Evolutionary conservation across 53 echinoderm and acorn worm genomes (phyloP).

Genomic region (Astropecten irregularis): DNA sequence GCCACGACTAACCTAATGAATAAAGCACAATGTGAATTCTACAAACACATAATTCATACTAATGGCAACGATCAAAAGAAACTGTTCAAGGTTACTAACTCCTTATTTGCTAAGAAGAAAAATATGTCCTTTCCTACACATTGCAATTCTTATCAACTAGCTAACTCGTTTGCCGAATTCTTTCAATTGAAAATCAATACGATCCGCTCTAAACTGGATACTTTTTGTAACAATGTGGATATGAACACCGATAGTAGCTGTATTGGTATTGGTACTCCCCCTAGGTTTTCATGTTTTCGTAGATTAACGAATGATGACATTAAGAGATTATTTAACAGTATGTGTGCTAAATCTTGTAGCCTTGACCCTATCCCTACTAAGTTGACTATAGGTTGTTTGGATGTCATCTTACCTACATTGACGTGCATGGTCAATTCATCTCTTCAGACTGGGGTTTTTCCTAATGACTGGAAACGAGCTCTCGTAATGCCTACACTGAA

Average conservation of each 20-base stretch:
- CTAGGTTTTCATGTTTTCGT: not conserved
- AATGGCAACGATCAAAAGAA: slow-evolving; percentile 1
- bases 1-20: not conserved
- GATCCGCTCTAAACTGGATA: not conserved
- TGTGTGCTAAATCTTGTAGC: slow-evolving; percentile 11
- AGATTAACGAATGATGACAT: not conserved
- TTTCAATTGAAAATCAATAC: slow-evolving; percentile 4
- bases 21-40: slow-evolving; percentile 1
- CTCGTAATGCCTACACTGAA: not conserved
- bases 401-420: slow-evolving; percentile 1
- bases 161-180: not conserved
- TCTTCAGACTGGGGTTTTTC: slow-evolving; percentile 8
- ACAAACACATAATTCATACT: not conserved
- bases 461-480: not conserved
- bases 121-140: not conserved
- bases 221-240: not conserved
- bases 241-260: not conserved
- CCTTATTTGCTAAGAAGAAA: slow-evolving; percentile 6
- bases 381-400: not conserved
- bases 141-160: not conserved
- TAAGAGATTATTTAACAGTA: not conserved
- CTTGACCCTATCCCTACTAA: slow-evolving; percentile 11
- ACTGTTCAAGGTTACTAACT: slow-evolving; percentile 17
- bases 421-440: not conserved
- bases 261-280: not conserved